A percentile compares a stretch with the other conserved stretches of the same genome.
These are phyloP conservation scores for Propithecus deckenii DNA, from an alignment of 2,797 vertebrate species.

Conservation along the genomic window DNA sequence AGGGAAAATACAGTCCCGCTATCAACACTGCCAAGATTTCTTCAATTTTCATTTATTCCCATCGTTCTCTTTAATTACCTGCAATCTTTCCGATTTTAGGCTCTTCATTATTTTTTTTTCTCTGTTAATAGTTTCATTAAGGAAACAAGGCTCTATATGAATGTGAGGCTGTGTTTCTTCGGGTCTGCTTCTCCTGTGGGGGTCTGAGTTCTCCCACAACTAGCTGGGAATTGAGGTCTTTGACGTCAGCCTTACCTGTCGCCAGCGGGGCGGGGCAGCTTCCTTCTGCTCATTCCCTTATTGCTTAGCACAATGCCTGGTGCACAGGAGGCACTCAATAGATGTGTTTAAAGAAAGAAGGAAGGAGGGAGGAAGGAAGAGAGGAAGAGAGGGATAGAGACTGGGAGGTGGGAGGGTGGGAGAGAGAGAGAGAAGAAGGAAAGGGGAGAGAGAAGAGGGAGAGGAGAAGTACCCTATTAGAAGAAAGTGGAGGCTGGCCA, in stretches of 20 bases:
- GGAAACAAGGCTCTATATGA: background rate
- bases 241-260: background rate
- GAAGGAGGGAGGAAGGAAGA: background rate
- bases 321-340: background rate
- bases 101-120: background rate
- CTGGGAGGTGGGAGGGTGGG: background rate
- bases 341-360: background rate
- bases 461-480: background rate
- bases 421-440: background rate
- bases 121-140: background rate
- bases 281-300: background rate
- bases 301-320: background rate
- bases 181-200: background rate
- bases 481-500: background rate
- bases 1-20: background rate
- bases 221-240: fast-evolving
- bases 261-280: fast-evolving
- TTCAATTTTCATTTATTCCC: background rate
- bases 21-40: background rate
- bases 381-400: too few species aligned
- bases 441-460: background rate
- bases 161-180: background rate
- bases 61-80: background rate
- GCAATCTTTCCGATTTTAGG: background rate
- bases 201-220: fast-evolving